These are phyloP conservation scores for Plestiodon gilberti DNA, from an alignment of 2,113 vertebrate genomes.

Conservation along the genomic window DNA sequence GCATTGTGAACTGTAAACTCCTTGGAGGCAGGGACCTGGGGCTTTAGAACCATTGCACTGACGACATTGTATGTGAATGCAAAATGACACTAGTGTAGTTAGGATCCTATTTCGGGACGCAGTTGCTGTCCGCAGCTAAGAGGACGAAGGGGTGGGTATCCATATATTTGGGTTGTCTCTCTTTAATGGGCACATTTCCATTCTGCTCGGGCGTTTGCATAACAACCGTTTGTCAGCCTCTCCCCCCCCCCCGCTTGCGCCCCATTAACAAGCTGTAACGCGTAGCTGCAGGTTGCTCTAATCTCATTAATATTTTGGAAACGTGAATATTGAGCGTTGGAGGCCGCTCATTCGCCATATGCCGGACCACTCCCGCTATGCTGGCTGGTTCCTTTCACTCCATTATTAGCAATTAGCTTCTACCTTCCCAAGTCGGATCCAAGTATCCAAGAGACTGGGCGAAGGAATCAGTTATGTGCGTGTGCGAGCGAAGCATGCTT, in stretches of 20 bases:
- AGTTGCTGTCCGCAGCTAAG: background rate
- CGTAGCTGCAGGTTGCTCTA: slow-evolving; percentile 87
- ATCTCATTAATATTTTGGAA: slow-evolving; percentile 91
- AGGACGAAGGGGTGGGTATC: background rate
- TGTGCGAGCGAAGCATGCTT: slow-evolving; percentile 78
- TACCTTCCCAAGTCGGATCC: slow-evolving; percentile 83
- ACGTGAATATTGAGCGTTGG: slow-evolving; percentile 84
- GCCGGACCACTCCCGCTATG: slow-evolving; percentile 85
- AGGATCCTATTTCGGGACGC: no score
- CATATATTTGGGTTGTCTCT: no score
- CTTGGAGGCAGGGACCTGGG: background rate
- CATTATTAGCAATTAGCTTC: slow-evolving; percentile 86
- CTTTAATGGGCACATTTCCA: slow-evolving; percentile 55
- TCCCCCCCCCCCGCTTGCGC: slow-evolving; percentile 69
- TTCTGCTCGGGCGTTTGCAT: slow-evolving; percentile 73
- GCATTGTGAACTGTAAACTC: background rate
- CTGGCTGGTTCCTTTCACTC: slow-evolving; percentile 84
- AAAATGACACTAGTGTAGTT: background rate
- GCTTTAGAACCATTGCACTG: background rate
- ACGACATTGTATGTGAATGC: background rate
- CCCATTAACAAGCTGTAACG: slow-evolving; percentile 85
- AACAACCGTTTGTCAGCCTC: slow-evolving; percentile 73
- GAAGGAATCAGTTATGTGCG: slow-evolving; percentile 79
- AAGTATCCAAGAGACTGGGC: slow-evolving; percentile 87
- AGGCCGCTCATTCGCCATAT: slow-evolving; percentile 88